Base-by-base conservation (phyloP, 2,888 invertebrate species). In the Perizoma flavofasciatum region DNA sequence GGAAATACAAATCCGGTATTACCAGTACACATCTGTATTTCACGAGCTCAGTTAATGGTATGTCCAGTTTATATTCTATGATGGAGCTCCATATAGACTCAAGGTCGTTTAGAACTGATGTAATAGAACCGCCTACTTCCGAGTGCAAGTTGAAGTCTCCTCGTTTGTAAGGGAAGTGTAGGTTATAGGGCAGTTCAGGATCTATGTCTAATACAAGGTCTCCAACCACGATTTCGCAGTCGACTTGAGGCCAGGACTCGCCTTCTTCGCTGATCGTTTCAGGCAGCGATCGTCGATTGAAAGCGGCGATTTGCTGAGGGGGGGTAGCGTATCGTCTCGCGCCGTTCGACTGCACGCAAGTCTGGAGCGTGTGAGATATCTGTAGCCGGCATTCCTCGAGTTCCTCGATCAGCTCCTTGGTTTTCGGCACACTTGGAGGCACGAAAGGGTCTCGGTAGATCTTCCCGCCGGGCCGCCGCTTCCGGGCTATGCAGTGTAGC, bases 81-180 rank as follows among this genome's bases (percentile, higher is more conserved):
- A 96, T 95, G 69, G 95, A 93, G 51, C 95, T 94, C 98, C 98
- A 98, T 73, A 99, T 98, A 0, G 95, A 94, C 80, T 97, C 96
- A 55, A 98, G 79, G 84, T 98, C 97, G 59, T 96, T 95, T 44
- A 98, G 82, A 5, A 98, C 95, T 0, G 97, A 94, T 6, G 96
- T 95, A 55, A 98, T 88, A 0, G 98, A 97, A 0, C 98, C 98
- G 0, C 98, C 98, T 22, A 97, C 94, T 55, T 95, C 95, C 0
- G 93, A 79, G 81, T 98, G 98, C 4, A 98, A 83, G 87, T 98
- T 97, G 10, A 98, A 94, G 75, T 97, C 97, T 0, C 98, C 98
- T 71, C 97, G 92, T 77, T 94, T 93, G 75, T 97, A 96, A 0
- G 98, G 98, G 86, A 98, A 98, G 82, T 98, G 97, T 59, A 98